A percentile compares a stretch with the other conserved stretches of the same genome.
phyloP scores from a whole-genome alignment of 2,797 vertebrate species.

The Muscicapa comitata region DNA sequence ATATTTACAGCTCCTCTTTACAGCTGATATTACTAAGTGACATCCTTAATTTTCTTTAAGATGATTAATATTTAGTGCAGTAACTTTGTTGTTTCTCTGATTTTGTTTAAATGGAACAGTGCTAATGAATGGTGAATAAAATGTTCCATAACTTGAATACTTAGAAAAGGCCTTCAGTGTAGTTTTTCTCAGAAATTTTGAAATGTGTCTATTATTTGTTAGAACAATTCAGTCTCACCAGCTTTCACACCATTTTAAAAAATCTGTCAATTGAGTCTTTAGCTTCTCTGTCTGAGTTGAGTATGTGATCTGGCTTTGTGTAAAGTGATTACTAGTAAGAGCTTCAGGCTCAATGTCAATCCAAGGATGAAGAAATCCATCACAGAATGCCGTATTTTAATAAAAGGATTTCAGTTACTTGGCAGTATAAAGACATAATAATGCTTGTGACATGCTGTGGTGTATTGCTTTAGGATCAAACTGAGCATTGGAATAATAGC shows the following conservation, averaged over 20 bases:
- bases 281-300: slow-evolving; percentile 12
- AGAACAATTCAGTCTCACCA: background rate
- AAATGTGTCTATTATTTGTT: background rate
- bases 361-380: slow-evolving; percentile 64
- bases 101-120: background rate
- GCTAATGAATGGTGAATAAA: background rate
- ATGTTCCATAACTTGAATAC: fast-evolving
- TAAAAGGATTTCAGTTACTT: slow-evolving; percentile 61
- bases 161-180: background rate
- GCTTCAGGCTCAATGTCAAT: slow-evolving; percentile 56
- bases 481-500: slow-evolving; percentile 37
- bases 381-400: slow-evolving; percentile 55
- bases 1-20: background rate
- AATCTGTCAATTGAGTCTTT: slow-evolving; percentile 20
- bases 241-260: slow-evolving; percentile 15
- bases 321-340: slow-evolving; percentile 63
- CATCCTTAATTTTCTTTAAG: background rate
- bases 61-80: background rate
- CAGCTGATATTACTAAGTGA: background rate
- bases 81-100: background rate
- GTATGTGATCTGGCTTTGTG: slow-evolving; percentile 52
- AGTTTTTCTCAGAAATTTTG: slow-evolving; percentile 2
- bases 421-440: slow-evolving; percentile 42
- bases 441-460: slow-evolving; percentile 43
- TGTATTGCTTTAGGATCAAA: slow-evolving; percentile 54